Conservation (phyloP, 2,888 invertebrate genomes). For the Xanthorhoe designata region DNA sequence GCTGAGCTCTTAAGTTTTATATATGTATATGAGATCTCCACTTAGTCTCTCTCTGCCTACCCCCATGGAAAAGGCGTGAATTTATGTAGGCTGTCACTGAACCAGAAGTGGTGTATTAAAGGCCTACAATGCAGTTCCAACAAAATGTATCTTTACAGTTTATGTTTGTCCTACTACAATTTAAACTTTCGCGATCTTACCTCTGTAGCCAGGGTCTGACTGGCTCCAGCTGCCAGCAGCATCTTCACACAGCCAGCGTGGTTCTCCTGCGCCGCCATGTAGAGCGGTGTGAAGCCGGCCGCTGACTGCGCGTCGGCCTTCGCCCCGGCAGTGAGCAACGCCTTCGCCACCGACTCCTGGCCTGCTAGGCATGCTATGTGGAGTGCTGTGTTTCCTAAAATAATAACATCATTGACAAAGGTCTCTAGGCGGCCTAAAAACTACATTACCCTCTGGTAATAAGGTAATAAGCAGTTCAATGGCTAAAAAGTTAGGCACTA, state of each 20-base stretch:
- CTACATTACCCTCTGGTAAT: too few relatives aligned
- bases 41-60: too few relatives aligned
- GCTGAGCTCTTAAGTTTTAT: too few relatives aligned
- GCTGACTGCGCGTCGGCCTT: slow-evolving; percentile 98
- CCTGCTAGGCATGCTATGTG: slow-evolving; percentile 99
- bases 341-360: slow-evolving; percentile 96
- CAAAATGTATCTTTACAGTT: too few relatives aligned
- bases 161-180: too few relatives aligned
- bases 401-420: not conserved
- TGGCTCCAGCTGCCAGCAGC: slow-evolving; percentile 96
- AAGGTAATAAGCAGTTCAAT: too few relatives aligned
- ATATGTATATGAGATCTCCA: too few relatives aligned
- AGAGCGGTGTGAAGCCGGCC: slow-evolving; percentile 98
- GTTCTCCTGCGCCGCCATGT: slow-evolving; percentile 99
- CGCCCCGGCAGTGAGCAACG: slow-evolving; percentile 96
- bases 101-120: too few relatives aligned
- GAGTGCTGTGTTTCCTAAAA: slow-evolving; percentile 92
- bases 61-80: too few relatives aligned
- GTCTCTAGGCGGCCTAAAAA: not conserved
- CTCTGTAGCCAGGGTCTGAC: slow-evolving; percentile 98
- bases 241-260: slow-evolving; percentile 97
- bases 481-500: too few relatives aligned
- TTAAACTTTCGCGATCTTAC: slow-evolving; percentile 74
- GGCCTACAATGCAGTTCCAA: too few relatives aligned
- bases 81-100: too few relatives aligned